Percentiles rank a stretch among this genome's conserved stretches.
Conservation (phyloP, 2,797 vertebrate species). For the Carapus acus region DNA sequence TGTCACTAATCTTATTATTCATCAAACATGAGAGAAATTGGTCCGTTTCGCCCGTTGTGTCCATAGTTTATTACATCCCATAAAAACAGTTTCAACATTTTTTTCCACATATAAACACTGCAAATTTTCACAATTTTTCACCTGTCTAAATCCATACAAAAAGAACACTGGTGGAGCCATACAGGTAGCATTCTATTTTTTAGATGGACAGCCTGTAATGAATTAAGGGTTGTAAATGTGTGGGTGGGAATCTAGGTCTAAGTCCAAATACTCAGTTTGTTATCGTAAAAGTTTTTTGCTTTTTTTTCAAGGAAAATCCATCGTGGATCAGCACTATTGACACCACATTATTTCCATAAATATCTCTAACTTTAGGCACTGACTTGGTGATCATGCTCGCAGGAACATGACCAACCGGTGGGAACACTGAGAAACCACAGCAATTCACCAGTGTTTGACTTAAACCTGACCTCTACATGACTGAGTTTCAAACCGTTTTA, state of each 20-base stretch:
- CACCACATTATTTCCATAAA: conserved; percentile 48
- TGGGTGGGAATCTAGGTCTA: conserved; percentile 30
- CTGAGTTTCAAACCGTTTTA: conserved; percentile 24
- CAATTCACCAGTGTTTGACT: conserved; percentile 34
- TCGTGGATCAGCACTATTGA: conserved; percentile 28
- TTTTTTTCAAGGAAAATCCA: conserved; percentile 19
- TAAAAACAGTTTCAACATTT: conserved; percentile 66
- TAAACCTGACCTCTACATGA: conserved; percentile 40
- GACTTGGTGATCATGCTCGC: conserved; percentile 41
- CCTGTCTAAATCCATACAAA: conserved; percentile 67
- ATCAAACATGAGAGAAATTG: neutral
- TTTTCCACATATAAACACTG: conserved; percentile 71
- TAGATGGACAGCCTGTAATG: conserved; percentile 51
- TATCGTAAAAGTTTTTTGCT: conserved; percentile 25
- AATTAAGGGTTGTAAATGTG: conserved; percentile 27
- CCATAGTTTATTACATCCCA: conserved; percentile 71
- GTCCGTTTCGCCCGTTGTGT: conserved; percentile 43
- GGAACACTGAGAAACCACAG: conserved; percentile 52
- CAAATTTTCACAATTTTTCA: conserved; percentile 72
- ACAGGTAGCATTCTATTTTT: conserved; percentile 56
- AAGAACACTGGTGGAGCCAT: conserved; percentile 57
- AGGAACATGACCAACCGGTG: conserved; percentile 30
- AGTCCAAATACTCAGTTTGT: conserved; percentile 32
- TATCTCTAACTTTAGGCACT: conserved; percentile 61
- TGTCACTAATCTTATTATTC: neutral